Conservation (phyloP, 2,888 invertebrate genomes). For the Sceliomorpha sp. region DNA sequence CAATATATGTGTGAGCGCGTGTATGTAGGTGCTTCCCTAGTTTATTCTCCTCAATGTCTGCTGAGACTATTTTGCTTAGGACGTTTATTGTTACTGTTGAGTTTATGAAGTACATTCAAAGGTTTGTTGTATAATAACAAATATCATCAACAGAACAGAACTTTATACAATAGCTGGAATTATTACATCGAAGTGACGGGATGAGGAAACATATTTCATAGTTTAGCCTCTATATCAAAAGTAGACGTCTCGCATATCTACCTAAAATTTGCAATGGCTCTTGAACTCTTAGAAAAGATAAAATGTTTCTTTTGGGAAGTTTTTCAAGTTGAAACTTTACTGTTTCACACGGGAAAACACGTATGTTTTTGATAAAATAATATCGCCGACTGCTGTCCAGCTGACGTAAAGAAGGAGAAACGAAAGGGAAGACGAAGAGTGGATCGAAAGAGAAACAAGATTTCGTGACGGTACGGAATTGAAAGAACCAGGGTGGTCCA, state of each 20-base stretch:
- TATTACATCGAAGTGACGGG: no score
- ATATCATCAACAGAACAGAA: no score
- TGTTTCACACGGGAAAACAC: slow-evolving; percentile 42
- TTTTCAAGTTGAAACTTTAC: slow-evolving; percentile 15
- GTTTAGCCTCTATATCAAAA: no score
- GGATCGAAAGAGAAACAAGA: slow-evolving; percentile 56
- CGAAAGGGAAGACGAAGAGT: slow-evolving; percentile 67
- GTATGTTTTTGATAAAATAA: slow-evolving; percentile 46
- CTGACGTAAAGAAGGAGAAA: slow-evolving; percentile 30
- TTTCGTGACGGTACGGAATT: slow-evolving; percentile 62
- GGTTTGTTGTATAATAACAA: no score
- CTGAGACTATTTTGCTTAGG: slow-evolving; percentile 8
- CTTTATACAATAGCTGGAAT: no score
- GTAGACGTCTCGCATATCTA: no score
- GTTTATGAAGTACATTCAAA: no score
- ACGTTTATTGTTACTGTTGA: slow-evolving; percentile 11
- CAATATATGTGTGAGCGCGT: slow-evolving; percentile 44
- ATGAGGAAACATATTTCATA: no score
- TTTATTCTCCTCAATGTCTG: slow-evolving; percentile 14
- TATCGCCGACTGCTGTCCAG: slow-evolving; percentile 52
- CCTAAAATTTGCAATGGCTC: slow-evolving; percentile 27
- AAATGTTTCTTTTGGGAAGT: slow-evolving; percentile 9
- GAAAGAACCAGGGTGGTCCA: slow-evolving; percentile 63
- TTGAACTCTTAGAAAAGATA: no score
- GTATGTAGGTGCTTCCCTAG: background rate